Evolutionary conservation across 2,797 vertebrate genomes (phyloP), one percentile per base, ranked within the genome.

Genomic region (Phalanger gymnotis): DNA sequence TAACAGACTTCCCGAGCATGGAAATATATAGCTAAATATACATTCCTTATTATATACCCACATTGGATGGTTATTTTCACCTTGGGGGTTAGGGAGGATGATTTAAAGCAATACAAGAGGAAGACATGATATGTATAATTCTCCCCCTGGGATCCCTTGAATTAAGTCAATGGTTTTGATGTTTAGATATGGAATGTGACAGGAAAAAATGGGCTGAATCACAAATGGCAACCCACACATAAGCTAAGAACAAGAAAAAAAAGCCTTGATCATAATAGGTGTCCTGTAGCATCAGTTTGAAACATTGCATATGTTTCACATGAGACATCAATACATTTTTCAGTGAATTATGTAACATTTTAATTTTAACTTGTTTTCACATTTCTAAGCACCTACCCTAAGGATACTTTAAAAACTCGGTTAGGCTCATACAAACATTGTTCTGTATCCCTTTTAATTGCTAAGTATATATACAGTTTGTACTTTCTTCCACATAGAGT

Each of bases 31-130:
- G 40, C 73, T 87, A 87, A 87, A 87, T 87, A 87, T 87, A 2
- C 51, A n/a, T 56, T 54, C 87, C 16, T 81, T 54, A 6, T 3
- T 93, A 7, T 14, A 27, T 54, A n/a, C 31, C 4, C 73, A 34
- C 52, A 92, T 56, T 92, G 30, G 22, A 47, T 94, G 90, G 34
- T 66, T 93, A 92, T 1, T 89, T 95, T 66, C 56, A 28, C 87
- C 66, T 94, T 87, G 58, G 52, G 90, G 51, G 81, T 9, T 47
- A 51, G 25, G 73, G 40, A 87, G 25, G 22, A 87, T 93, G 12
- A 14, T 95, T 93, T 91, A 90, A 96, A 94, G 7, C 7, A 91
- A 91, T 10, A 93, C 92, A 90, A 90, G 92, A 92, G 11, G 47
- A 94, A 95, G 34, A 91, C 14, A 91, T 16, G 54, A 3, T 27